Evolutionary conservation across 2,888 invertebrate species (phyloP).

Genomic region (Iphiclides podalirius): DNA sequence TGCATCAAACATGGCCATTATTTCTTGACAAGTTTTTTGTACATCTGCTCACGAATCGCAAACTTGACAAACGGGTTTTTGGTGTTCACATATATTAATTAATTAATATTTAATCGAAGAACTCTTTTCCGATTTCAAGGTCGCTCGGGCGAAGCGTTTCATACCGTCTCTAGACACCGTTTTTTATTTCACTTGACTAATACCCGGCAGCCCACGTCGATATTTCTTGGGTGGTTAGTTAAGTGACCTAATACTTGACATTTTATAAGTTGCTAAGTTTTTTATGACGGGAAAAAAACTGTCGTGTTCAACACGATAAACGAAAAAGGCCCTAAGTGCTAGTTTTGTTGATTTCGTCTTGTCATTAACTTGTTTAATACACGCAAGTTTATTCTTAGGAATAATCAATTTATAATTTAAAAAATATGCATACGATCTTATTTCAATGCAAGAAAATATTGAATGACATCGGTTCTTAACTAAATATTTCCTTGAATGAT

Average conservation of each 20-base stretch:
- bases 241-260: not conserved
- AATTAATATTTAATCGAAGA: constrained; percentile 71
- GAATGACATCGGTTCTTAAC: too few relatives aligned
- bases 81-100: constrained; percentile 58
- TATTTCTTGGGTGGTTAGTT: constrained; percentile 1
- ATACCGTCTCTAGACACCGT: constrained; percentile 35
- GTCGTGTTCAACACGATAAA: too few relatives aligned
- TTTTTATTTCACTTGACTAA: constrained; percentile 22
- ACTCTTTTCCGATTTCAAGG: constrained; percentile 64
- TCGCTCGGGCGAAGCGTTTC: constrained; percentile 32
- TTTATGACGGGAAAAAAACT: constrained; percentile 32
- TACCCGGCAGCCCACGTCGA: not conserved
- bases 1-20: not conserved
- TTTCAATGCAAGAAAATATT: too few relatives aligned
- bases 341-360: not conserved
- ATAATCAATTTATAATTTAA: too few relatives aligned
- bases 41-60: constrained; percentile 56
- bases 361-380: not conserved
- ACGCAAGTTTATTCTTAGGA: not conserved
- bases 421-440: too few relatives aligned
- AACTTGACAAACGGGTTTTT: constrained; percentile 63
- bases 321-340: constrained; percentile 21
- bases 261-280: not conserved
- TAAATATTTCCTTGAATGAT: too few relatives aligned
- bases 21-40: constrained; percentile 34